These are phyloP conservation scores for Penaeus indicus DNA, from an alignment of 1,140 invertebrate genomes.

Conservation along the genomic window DNA sequence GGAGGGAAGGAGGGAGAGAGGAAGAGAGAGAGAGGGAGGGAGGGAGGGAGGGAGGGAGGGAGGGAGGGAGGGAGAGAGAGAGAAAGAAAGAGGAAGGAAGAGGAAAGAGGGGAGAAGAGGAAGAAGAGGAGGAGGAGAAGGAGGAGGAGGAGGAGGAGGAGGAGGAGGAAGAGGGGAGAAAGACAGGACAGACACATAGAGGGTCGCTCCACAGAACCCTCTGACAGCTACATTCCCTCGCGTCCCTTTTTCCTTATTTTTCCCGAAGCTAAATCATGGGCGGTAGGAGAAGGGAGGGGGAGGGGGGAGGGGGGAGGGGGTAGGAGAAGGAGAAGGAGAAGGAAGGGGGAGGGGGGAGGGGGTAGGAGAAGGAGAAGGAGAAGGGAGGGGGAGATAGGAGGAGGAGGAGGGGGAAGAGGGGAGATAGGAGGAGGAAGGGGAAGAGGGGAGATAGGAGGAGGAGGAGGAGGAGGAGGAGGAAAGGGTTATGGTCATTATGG, in stretches of 20 bases:
- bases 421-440: too few relatives aligned
- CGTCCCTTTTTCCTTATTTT: background rate
- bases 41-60: background rate
- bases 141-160: background rate
- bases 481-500: conserved; percentile 1
- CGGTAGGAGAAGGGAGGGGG: too few relatives aligned
- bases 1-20: too few relatives aligned
- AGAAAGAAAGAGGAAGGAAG: background rate
- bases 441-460: background rate
- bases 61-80: too few relatives aligned
- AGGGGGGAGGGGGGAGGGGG: background rate
- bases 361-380: too few relatives aligned
- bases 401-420: too few relatives aligned
- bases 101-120: background rate
- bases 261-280: too few relatives aligned
- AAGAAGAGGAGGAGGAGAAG: background rate
- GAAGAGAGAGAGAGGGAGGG: background rate
- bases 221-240: background rate
- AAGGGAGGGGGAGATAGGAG: too few relatives aligned
- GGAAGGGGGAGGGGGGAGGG: too few relatives aligned
- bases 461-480: background rate
- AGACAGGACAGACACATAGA: background rate
- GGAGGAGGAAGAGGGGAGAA: background rate
- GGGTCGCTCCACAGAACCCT: background rate
- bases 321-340: too few relatives aligned